phyloP scores from a whole-genome alignment of 2,888 invertebrate genomes.

The Stenodera caucasica region DNA sequence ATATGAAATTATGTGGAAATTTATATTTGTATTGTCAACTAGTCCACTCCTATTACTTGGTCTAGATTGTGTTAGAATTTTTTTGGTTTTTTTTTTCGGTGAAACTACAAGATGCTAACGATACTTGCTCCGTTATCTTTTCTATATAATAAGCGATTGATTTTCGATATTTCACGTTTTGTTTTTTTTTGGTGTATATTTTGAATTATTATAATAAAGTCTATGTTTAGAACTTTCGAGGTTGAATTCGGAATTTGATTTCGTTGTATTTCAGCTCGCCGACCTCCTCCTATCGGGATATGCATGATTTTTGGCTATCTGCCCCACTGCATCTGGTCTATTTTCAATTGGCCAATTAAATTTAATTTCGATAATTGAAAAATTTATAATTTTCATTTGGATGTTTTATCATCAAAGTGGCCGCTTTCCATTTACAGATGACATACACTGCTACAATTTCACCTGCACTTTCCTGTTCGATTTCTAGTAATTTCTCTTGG shows the following conservation, averaged over 20 bases:
- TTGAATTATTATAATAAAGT: not conserved
- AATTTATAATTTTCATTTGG: constrained; percentile 22
- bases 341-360: constrained; percentile 39
- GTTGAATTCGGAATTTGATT: not conserved
- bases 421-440: constrained; percentile 45
- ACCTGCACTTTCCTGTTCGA: constrained; percentile 50
- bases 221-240: constrained; percentile 1
- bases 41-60: not conserved
- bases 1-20: constrained; percentile 3
- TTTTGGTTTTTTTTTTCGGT: not conserved
- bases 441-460: constrained; percentile 44
- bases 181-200: not conserved
- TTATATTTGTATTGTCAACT: not conserved
- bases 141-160: not conserved
- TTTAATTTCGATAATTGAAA: constrained; percentile 26
- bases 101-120: not conserved
- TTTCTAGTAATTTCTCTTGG: constrained; percentile 51
- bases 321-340: constrained; percentile 38
- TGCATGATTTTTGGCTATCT: constrained; percentile 36
- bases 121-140: not conserved
- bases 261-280: constrained; percentile 10
- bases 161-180: not conserved
- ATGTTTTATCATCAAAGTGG: constrained; percentile 20
- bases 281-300: constrained; percentile 42
- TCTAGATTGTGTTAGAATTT: not conserved